Base-by-base conservation (phyloP, 2,113 vertebrate genomes). In the Papio anubis region DNA sequence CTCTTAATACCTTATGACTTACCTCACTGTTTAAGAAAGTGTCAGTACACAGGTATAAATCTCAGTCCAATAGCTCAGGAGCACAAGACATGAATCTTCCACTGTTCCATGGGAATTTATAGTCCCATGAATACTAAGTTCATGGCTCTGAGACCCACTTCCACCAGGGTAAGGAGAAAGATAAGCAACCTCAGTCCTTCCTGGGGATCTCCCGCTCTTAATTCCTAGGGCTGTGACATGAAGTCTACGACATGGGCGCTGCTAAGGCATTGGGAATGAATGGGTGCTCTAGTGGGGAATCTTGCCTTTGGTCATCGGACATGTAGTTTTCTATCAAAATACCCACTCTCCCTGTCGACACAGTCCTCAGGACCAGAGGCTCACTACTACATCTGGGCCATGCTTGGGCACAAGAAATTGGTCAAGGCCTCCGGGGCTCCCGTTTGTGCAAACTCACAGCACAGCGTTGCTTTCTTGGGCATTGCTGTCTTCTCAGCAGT, bases 1-100 rank as follows among this genome's bases (percentile, higher is more conserved):
- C 43, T 84, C 70, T 88, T 93, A 91, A 88, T 61, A 88, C 2
- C 75, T 84, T 66, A 68, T 84, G 91, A 70, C 68, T 93, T 81
- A 30, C 1, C 68, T 72, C 61, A 64, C 61, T 78, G 61, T 85
- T 82, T 87, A 11, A 50, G 64, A 40, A 59, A 48, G 27, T 73
- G 7, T 80, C 81, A 59, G 9, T 52, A 66, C 66, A 50, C 30
- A 55, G 30, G 23, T 61, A 78, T 90, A 90, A 90, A 88, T 83
- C 45, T 88, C 72, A 27, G 38, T 59, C 38, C 5, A 79, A 43
- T 83, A 82, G 76, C 52, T 88, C 70, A 76, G 35, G 8, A 50
- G 21, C 9, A 20, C 2, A 10, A 72, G 13, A 25, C 35, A 68
- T 57, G 50, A 57, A 72, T 66, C 72, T 90, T 84, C 59, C 38